Percentiles rank a stretch among this genome's conserved stretches.
Conservation (phyloP, 2,888 invertebrate species). For the Oscheius sp. region DNA sequence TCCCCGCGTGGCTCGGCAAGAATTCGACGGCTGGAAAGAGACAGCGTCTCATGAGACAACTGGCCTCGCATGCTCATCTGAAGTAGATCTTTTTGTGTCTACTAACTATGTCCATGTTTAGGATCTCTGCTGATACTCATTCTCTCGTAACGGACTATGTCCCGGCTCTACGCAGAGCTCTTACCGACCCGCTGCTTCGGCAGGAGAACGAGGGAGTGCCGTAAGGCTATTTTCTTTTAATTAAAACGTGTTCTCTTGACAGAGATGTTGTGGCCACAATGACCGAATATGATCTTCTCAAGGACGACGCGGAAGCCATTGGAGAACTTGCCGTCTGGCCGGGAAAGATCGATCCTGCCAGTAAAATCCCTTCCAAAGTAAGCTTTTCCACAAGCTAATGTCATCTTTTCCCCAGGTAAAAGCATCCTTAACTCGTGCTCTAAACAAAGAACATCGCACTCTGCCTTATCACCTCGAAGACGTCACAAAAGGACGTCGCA, state of each 20-base stretch:
- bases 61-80: conserved; percentile 87
- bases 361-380: conserved; percentile 78
- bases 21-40: conserved; percentile 88
- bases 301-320: conserved; percentile 91
- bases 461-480: conserved; percentile 83
- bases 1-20: conserved; percentile 95
- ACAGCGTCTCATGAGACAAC: conserved; percentile 84
- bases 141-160: conserved; percentile 82
- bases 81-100: conserved; percentile 77
- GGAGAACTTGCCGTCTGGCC: conserved; percentile 86
- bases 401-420: conserved; percentile 81
- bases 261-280: conserved; percentile 81
- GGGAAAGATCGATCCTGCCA: conserved; percentile 80
- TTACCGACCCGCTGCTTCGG: conserved; percentile 83
- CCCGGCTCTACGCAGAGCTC: conserved; percentile 82
- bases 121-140: conserved; percentile 58
- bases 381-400: not conserved
- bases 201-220: conserved; percentile 72
- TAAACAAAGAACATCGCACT: conserved; percentile 86
- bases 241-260: conserved; percentile 17
- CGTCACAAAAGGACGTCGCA: conserved; percentile 58
- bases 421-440: conserved; percentile 90
- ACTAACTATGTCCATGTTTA: conserved; percentile 36
- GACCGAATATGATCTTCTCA: conserved; percentile 85
- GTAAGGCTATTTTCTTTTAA: conserved; percentile 35